Evolutionary conservation across 2,113 vertebrate genomes (phyloP).

Genomic region (Edolisoma coerulescens): DNA sequence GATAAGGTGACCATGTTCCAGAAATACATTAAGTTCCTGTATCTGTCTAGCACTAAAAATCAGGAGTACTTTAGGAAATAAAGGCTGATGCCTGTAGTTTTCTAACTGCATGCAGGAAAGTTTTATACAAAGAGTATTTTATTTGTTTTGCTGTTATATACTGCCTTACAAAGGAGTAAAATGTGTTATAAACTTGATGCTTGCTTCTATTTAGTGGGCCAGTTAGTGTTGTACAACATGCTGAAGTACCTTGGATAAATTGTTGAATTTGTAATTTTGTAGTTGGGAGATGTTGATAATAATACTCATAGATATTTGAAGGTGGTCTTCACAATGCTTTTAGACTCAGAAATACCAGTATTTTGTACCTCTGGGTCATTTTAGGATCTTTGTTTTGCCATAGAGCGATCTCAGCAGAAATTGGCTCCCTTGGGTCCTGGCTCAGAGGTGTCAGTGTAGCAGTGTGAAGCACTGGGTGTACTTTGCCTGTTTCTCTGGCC

Average conservation of each 20-base stretch:
- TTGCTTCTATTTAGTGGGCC: not conserved
- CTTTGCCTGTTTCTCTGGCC: not conserved
- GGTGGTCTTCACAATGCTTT: not conserved
- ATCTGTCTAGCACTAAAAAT: not conserved
- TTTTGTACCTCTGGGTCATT: not conserved
- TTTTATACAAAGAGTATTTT: not conserved
- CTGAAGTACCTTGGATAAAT: not conserved
- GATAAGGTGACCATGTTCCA: not conserved
- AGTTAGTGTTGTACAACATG: not conserved
- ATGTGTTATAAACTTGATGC: not conserved
- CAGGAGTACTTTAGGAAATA: not conserved
- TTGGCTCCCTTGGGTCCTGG: not conserved
- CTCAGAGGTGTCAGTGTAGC: not conserved
- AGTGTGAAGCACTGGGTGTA: accelerated
- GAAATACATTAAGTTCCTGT: not conserved
- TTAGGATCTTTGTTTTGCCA: not conserved
- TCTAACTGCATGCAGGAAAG: not conserved
- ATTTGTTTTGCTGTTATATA: not conserved
- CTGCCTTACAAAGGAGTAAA: not conserved
- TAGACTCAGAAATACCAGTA: not conserved
- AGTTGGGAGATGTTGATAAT: not conserved
- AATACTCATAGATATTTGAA: not conserved
- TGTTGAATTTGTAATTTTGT: not conserved
- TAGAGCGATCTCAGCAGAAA: not conserved
- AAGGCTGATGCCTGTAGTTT: not conserved